phyloP scores from a whole-genome alignment of 2,888 invertebrate genomes.

The Chrysolina americana region DNA sequence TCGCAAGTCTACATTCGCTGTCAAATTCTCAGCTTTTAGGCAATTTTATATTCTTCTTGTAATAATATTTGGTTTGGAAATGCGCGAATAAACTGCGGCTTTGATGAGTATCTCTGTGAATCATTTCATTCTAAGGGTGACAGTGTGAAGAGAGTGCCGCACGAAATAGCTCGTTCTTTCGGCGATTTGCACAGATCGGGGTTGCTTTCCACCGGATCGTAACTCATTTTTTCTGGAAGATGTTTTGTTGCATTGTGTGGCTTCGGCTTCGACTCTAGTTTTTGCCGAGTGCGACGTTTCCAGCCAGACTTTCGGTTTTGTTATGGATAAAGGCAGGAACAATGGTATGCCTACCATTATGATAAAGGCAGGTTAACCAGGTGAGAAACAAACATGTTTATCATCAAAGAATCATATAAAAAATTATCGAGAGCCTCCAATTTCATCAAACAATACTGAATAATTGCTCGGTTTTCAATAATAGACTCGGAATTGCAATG shows the following conservation, averaged over 20 bases:
- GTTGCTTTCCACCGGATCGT: slow-evolving; percentile 8
- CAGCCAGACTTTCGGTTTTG: slow-evolving; percentile 12
- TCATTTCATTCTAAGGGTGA: slow-evolving; percentile 11
- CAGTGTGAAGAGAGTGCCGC: not conserved
- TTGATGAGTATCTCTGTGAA: slow-evolving; percentile 24
- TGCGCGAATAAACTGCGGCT: slow-evolving; percentile 41
- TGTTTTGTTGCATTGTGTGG: slow-evolving; percentile 21
- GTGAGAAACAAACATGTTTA: slow-evolving; percentile 30
- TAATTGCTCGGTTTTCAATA: too few relatives aligned
- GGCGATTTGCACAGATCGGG: slow-evolving; percentile 13
- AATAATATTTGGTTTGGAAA: slow-evolving; percentile 49
- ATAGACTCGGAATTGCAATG: too few relatives aligned
- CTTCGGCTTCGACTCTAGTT: slow-evolving; percentile 2
- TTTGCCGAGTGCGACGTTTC: slow-evolving; percentile 22
- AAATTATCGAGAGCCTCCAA: not conserved
- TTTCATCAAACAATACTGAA: too few relatives aligned
- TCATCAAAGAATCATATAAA: not conserved
- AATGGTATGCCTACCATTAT: slow-evolving; percentile 35
- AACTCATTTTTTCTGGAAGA: slow-evolving; percentile 25
- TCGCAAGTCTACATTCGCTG: slow-evolving; percentile 58
- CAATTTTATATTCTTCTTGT: slow-evolving; percentile 52
- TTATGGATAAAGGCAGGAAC: slow-evolving; percentile 35
- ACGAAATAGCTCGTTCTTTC: not conserved
- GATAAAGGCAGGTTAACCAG: slow-evolving; percentile 43
- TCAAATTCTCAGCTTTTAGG: slow-evolving; percentile 60